Conservation (phyloP, 2,888 invertebrate genomes). For the Pimpla rufipes region DNA sequence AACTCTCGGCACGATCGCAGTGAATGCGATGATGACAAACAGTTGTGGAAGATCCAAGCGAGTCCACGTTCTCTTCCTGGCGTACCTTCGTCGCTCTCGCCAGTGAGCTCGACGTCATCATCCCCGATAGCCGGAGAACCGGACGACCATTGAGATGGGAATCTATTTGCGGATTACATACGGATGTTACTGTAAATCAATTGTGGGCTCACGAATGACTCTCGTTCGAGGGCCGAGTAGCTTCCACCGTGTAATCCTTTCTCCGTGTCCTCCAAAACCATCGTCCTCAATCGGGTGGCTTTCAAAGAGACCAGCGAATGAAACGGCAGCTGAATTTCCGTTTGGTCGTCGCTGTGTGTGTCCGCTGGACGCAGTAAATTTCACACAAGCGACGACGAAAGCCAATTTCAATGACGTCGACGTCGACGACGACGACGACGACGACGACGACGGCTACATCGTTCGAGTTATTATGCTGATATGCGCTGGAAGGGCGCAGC, state of each 20-base stretch:
- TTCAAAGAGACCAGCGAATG: conserved; percentile 13
- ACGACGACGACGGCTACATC: not conserved
- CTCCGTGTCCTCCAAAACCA: conserved; percentile 28
- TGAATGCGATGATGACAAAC: not conserved
- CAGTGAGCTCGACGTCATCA: not conserved
- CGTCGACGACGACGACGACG: conserved; percentile 1
- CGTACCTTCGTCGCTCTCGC: not conserved
- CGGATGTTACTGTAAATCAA: conserved; percentile 48
- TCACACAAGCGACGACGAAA: conserved; percentile 15
- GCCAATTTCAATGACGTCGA: conserved; percentile 21
- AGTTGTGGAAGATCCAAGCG: not conserved
- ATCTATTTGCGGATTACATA: conserved; percentile 59
- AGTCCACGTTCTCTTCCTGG: not conserved
- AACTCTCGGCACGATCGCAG: not conserved
- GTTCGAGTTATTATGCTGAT: conserved; percentile 43
- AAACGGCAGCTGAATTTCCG: conserved; percentile 38
- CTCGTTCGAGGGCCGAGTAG: not conserved
- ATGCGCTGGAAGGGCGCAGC: not conserved
- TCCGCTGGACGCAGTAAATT: conserved; percentile 33
- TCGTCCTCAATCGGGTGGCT: conserved; percentile 14
- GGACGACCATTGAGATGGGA: conserved; percentile 25
- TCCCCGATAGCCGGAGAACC: not conserved
- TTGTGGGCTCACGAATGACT: conserved; percentile 38
- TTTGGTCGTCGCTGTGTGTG: not conserved
- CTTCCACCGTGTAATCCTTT: conserved; percentile 3